A percentile compares a stretch with the other conserved stretches of the same genome.
Conservation (phyloP, 2,888 invertebrate genomes). For the Ophion obscuratus region DNA sequence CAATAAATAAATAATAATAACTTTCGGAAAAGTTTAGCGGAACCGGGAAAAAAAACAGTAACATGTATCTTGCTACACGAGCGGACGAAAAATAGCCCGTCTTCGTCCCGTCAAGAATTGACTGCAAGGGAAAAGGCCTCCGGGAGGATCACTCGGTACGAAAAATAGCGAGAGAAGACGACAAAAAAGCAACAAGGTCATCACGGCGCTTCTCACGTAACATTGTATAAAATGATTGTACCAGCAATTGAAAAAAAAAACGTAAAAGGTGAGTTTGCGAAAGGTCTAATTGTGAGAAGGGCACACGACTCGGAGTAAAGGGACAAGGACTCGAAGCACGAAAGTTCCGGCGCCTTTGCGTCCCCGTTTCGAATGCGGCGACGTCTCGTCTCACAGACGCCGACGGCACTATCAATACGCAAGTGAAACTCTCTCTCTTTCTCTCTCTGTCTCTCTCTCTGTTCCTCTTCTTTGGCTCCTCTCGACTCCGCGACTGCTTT, state of each 20-base stretch:
- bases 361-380: conserved; percentile 10
- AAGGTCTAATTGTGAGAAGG: neutral
- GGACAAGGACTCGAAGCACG: conserved; percentile 18
- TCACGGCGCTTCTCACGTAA: neutral
- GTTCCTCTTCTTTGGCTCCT: conserved; percentile 3
- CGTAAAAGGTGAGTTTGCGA: neutral
- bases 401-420: conserved; percentile 51
- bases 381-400: conserved; percentile 26
- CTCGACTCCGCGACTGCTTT: conserved; percentile 32
- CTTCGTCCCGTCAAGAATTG: too few relatives aligned
- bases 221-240: neutral
- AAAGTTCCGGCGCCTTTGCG: conserved; percentile 56
- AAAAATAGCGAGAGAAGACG: too few relatives aligned
- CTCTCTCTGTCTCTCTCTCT: conserved; percentile 26
- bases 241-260: neutral
- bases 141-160: too few relatives aligned
- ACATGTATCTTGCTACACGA: too few relatives aligned
- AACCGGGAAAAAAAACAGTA: too few relatives aligned
- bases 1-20: too few relatives aligned
- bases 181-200: too few relatives aligned
- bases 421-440: conserved; percentile 11
- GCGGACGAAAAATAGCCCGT: too few relatives aligned
- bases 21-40: too few relatives aligned
- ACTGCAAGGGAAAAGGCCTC: too few relatives aligned
- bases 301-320: neutral